phyloP scores from a whole-genome alignment of 2,797 vertebrate species.

The Scolopax bukidnonensis region DNA sequence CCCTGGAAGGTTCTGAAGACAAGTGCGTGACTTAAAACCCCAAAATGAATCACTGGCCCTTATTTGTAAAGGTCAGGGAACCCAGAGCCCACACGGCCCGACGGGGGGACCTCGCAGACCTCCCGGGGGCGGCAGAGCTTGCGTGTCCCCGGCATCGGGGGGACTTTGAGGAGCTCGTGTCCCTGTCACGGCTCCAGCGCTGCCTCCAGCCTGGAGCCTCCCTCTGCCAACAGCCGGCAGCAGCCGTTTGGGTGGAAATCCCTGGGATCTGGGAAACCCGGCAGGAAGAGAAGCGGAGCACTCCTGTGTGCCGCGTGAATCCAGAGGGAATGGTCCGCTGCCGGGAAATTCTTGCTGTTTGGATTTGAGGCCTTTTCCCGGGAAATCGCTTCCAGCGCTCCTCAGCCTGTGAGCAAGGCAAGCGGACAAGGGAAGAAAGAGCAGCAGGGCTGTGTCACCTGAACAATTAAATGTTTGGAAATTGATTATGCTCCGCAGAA shows the following conservation, averaged over 20 bases:
- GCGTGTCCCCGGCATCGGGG: fast-evolving
- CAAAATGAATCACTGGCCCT: fast-evolving
- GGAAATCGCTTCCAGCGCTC: neutral
- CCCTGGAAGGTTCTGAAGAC: neutral
- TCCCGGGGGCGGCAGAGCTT: neutral
- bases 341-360: fast-evolving
- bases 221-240: neutral
- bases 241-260: neutral
- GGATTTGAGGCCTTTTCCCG: neutral
- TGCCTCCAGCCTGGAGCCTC: neutral
- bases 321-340: neutral
- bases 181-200: neutral
- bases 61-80: neutral
- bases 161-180: neutral
- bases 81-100: fast-evolving
- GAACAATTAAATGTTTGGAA: conserved; percentile 52
- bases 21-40: fast-evolving
- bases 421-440: conserved; percentile 15
- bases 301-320: neutral
- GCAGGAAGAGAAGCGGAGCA: neutral
- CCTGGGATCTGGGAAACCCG: neutral
- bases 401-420: conserved; percentile 1
- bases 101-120: neutral
- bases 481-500: conserved; percentile 67
- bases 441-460: conserved; percentile 45